Base-by-base conservation (phyloP, 2,113 vertebrate species). In the Seriola dumerili region DNA sequence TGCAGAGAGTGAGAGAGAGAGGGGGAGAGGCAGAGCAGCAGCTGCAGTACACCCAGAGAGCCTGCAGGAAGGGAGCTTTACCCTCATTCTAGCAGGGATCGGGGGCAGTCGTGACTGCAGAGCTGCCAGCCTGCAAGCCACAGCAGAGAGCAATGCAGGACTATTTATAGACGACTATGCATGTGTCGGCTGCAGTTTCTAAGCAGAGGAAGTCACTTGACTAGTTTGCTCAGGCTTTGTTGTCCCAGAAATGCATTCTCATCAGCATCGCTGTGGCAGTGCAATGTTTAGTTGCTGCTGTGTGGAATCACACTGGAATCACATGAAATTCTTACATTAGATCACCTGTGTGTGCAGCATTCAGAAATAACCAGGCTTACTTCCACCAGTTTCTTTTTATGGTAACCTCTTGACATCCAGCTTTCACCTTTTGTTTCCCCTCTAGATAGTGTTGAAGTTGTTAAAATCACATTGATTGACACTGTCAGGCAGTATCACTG, bases 101-200 rank as follows among this genome's bases (percentile, higher is more conserved):
- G 46, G 78, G 87, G 84, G 72, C 82, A 64, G 81, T 92, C 83
- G 89, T 93, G 92, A 93, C 91, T 93, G 91, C 91, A 62, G 89
- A 82, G 82, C 85, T 74, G 80, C 79, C 68, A 77, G 87, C 75
- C 85, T 89, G 74, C 74, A 50, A 81, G 81, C 66, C 75, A 64
- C 67, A 82, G 81, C 25, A 36, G 78, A 73, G 67, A 62, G 67
- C 61, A 55, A 76, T 80, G 84, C 78, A 63, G 48, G 77, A 86
- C 89, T 93, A 93, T 93, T 93, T 87, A 88, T 93, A 93, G 92
- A 65, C 71, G 4, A 1, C 25, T 65, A 9, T 63, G 79, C 76
- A 83, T 55, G 85, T 68, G 48, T 55, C 54, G 38, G 67, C 83
- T 80, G 83, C 85, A 68, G 88, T 88, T 80, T 87, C 86, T 8